These are phyloP conservation scores for Leuciscus waleckii DNA, from an alignment of 2,797 vertebrate species.

Conservation along the genomic window DNA sequence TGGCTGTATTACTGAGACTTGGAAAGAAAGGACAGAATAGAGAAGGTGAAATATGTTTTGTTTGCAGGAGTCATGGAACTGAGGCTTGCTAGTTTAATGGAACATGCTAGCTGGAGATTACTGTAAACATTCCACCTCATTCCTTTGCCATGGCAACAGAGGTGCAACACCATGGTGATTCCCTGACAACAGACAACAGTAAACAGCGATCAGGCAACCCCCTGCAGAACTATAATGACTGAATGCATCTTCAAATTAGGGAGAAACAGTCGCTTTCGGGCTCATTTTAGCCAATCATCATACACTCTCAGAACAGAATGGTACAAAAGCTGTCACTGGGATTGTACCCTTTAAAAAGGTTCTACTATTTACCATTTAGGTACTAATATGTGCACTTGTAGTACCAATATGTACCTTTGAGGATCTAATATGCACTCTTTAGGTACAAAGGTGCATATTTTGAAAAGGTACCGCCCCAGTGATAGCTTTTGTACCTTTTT, in stretches of 20 bases:
- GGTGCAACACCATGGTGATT: neutral
- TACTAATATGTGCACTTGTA: no score
- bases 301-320: no score
- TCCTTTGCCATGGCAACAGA: constrained; percentile 28
- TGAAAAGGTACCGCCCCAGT: no score
- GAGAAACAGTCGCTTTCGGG: neutral
- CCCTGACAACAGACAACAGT: constrained; percentile 31
- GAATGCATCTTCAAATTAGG: neutral
- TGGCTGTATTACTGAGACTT: neutral
- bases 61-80: constrained; percentile 3
- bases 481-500: no score
- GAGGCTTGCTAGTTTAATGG: neutral
- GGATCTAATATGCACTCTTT: no score
- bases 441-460: no score
- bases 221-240: neutral
- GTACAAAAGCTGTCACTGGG: no score
- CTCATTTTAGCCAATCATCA: neutral
- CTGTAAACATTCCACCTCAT: constrained; percentile 24
- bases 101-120: constrained; percentile 17
- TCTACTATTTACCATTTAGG: no score
- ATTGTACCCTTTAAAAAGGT: no score
- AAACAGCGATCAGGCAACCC: constrained; percentile 22
- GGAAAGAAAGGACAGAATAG: neutral
- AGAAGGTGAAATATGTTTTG: constrained; percentile 12
- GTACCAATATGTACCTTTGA: no score